A percentile compares a stretch with the other conserved stretches of the same genome.
Conservation (phyloP, 1,140 invertebrate species). For the Pogonomyrmex barbatus region DNA sequence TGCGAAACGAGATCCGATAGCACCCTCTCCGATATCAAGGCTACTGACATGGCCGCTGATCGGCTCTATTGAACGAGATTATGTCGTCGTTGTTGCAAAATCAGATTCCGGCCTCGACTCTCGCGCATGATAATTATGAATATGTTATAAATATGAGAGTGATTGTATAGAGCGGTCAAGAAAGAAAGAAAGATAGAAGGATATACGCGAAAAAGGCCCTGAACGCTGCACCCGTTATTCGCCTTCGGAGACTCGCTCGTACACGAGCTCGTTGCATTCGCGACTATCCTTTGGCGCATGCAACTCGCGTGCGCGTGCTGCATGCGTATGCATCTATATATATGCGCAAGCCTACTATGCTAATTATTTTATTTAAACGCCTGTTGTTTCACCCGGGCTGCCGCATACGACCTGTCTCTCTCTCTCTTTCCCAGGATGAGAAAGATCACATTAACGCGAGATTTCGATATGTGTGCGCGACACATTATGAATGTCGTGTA, state of each 20-base stretch:
- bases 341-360: conserved; percentile 15
- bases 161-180: conserved; percentile 69
- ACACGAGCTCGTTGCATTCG: conserved; percentile 10
- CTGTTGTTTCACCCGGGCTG: conserved; percentile 8
- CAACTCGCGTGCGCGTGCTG: neutral
- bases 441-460: conserved; percentile 37
- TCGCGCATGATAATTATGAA: conserved; percentile 84
- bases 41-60: neutral
- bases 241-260: conserved; percentile 79
- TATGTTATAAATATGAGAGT: conserved; percentile 84
- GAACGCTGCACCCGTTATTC: conserved; percentile 78
- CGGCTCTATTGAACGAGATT: conserved; percentile 27
- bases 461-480: neutral
- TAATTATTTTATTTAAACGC: conserved; percentile 66
- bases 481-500: neutral
- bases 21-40: conserved; percentile 31
- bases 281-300: neutral
- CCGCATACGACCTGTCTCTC: neutral
- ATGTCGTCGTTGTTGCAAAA: conserved; percentile 68
- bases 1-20: conserved; percentile 20
- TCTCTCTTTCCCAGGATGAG: neutral
- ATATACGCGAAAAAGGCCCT: conserved; percentile 66
- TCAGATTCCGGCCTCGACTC: conserved; percentile 74
- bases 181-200: conserved; percentile 58
- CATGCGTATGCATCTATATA: neutral